These are phyloP conservation scores for Coecobrya sp. DNA, from an alignment of 2,888 invertebrate species.

Conservation along the genomic window DNA sequence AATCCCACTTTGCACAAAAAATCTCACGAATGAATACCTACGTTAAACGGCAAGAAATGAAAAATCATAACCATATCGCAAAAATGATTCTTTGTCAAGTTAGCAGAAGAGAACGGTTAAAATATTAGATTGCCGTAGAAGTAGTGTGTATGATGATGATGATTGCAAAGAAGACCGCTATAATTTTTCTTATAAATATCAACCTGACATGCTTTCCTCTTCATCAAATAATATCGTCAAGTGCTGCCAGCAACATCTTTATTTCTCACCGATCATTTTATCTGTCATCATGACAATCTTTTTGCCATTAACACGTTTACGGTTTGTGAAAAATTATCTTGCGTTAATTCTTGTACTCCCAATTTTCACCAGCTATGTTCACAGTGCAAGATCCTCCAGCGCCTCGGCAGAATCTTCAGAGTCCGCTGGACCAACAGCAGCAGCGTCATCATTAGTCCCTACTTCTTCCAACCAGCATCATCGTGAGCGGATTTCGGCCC, in stretches of 20 bases:
- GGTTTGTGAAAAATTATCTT: not conserved
- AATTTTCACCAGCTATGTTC: not conserved
- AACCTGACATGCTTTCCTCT: slow-evolving; percentile 55
- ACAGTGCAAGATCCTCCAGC: not conserved
- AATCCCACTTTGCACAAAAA: not conserved
- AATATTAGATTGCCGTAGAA: not conserved
- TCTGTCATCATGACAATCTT: slow-evolving; percentile 27
- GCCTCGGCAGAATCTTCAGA: slow-evolving; percentile 17
- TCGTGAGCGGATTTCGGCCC: slow-evolving; percentile 59
- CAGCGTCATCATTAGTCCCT: slow-evolving; percentile 11
- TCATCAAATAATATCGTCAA: slow-evolving; percentile 53
- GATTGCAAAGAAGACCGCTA: not conserved
- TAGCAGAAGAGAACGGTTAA: not conserved
- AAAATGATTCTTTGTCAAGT: not conserved
- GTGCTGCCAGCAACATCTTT: slow-evolving; percentile 24
- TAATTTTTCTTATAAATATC: slow-evolving; percentile 70
- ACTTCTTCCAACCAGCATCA: slow-evolving; percentile 31
- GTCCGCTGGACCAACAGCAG: not conserved
- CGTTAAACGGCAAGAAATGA: not conserved
- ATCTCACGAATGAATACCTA: slow-evolving; percentile 26
- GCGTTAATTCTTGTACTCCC: not conserved
- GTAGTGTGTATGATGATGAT: not conserved
- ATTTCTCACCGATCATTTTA: not conserved
- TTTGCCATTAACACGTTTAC: not conserved
- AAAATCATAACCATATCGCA: slow-evolving; percentile 13